phyloP scores from a whole-genome alignment of 2,113 vertebrate species.

The Trogon melanurus region DNA sequence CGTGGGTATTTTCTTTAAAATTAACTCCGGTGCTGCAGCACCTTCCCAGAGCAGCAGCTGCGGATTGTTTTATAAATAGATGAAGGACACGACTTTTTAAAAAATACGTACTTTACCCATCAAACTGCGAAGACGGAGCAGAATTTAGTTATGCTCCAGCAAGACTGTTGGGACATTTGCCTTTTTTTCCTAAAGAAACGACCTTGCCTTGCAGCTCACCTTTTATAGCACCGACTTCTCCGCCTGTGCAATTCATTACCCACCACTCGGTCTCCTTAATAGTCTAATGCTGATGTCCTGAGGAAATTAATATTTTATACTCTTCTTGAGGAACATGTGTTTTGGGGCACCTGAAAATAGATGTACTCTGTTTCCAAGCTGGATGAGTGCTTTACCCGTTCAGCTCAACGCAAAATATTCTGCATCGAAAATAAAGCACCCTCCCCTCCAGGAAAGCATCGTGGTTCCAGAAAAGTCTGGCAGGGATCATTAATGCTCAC shows the following conservation, averaged over 20 bases:
- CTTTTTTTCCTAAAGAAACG: background rate
- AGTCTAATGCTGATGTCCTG: background rate
- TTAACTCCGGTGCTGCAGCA: background rate
- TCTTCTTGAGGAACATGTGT: background rate
- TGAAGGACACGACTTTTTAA: background rate
- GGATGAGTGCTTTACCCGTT: background rate
- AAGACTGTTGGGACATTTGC: background rate
- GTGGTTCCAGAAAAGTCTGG: background rate
- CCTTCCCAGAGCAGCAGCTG: background rate
- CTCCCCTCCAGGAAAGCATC: background rate
- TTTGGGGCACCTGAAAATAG: slow-evolving; percentile 19
- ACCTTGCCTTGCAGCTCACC: background rate
- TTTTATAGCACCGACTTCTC: background rate
- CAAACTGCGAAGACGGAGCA: background rate
- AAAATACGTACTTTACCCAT: background rate
- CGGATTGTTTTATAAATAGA: background rate
- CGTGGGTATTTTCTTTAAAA: background rate
- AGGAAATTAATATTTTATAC: slow-evolving; percentile 27
- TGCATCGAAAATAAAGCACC: background rate
- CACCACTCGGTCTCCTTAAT: background rate
- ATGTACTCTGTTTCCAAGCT: background rate
- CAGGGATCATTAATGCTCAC: background rate
- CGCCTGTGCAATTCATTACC: background rate
- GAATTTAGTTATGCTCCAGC: background rate
- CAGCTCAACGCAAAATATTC: background rate